A percentile compares a stretch with the other conserved stretches of the same genome.
phyloP scores from a whole-genome alignment of 2,888 invertebrate species.

The Apamea epomidion region DNA sequence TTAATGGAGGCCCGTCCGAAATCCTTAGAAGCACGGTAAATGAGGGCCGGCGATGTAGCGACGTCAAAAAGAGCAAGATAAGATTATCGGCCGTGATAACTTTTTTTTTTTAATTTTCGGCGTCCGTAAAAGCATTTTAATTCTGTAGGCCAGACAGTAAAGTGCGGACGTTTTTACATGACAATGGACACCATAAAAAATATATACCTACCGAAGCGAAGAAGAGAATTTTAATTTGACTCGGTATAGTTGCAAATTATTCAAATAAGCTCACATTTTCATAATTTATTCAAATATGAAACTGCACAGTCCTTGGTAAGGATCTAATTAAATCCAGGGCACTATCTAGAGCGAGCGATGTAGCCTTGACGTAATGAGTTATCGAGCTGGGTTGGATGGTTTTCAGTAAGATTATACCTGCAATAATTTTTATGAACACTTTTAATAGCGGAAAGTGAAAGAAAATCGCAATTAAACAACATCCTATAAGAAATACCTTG shows the following conservation, averaged over 20 bases:
- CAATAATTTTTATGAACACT: slow-evolving; percentile 41
- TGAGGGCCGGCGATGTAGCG: slow-evolving; percentile 76
- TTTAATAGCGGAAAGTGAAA: slow-evolving; percentile 14
- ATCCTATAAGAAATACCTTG: background rate
- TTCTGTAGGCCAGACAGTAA: slow-evolving; percentile 55
- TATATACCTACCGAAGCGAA: slow-evolving; percentile 2
- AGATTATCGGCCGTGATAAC: slow-evolving; percentile 78
- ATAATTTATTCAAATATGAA: slow-evolving; percentile 62
- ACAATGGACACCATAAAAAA: slow-evolving; percentile 36
- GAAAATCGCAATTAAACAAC: slow-evolving; percentile 17
- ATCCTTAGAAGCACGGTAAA: slow-evolving; percentile 83
- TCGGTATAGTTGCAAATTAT: slow-evolving; percentile 54
- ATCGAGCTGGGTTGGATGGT: slow-evolving; percentile 35
- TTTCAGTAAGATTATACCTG: slow-evolving; percentile 40
- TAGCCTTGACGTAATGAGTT: slow-evolving; percentile 36
- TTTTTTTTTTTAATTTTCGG: slow-evolving; percentile 74
- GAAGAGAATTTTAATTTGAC: slow-evolving; percentile 38
- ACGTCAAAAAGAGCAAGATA: slow-evolving; percentile 79
- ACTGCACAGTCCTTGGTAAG: slow-evolving; percentile 32
- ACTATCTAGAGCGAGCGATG: slow-evolving; percentile 38
- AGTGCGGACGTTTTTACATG: slow-evolving; percentile 37
- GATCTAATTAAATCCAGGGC: slow-evolving; percentile 56
- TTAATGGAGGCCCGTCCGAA: slow-evolving; percentile 86
- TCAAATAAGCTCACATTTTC: slow-evolving; percentile 52
- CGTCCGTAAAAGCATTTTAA: slow-evolving; percentile 68